Base-by-base conservation (phyloP, 2,888 invertebrate genomes). In the Microchrysa polita region DNA sequence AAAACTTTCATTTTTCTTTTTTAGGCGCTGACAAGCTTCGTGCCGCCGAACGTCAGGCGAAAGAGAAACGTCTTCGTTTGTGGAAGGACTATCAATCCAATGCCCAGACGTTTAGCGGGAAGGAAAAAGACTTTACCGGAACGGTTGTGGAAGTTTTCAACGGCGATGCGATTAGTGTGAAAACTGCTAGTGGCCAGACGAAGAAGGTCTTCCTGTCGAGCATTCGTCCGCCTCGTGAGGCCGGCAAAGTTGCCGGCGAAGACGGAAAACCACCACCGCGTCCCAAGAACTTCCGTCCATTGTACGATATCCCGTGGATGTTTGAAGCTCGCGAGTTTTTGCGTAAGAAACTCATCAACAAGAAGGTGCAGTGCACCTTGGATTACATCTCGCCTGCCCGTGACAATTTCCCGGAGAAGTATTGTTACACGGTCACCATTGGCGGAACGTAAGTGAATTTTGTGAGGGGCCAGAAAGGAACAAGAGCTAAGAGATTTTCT, bases 301-400 rank as follows among this genome's bases (percentile, higher is more conserved):
- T 99, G 0, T 99, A 98, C 83, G 99, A 99, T 83, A 94, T 98
- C 81, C 99, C 99, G 1, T 97, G 94, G 90, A 95, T 99, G 96
- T 98, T 93, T 83, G 99, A 99, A 84, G 97, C 98, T 0, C 90
- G 99, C 71, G 99, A 99, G 86, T 98, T 94, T 83, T 87, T 99
- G 48, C 90, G 99, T 57, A 98, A 97, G 83, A 96, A 97, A 82
- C 87, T 99, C 14, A 92, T 99, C 80, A 96, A 97, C 67, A 98
- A 98, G 84, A 95, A 93, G 84, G 95, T 98, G 0, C 93, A 92
- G 79, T 94, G 98, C 9, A 90, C 90, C 22, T 91, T 98, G 27
- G 99, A 99, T 85, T 99, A 99, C 83, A 93, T 97, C 76, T 98
- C 99, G 82, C 97, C 97, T 1, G 93, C 96, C 1, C 92, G 94